Percentiles rank a stretch among this genome's conserved stretches.
Conservation (phyloP, 2,113 vertebrate species). For the Neolamprologus cancellatus region DNA sequence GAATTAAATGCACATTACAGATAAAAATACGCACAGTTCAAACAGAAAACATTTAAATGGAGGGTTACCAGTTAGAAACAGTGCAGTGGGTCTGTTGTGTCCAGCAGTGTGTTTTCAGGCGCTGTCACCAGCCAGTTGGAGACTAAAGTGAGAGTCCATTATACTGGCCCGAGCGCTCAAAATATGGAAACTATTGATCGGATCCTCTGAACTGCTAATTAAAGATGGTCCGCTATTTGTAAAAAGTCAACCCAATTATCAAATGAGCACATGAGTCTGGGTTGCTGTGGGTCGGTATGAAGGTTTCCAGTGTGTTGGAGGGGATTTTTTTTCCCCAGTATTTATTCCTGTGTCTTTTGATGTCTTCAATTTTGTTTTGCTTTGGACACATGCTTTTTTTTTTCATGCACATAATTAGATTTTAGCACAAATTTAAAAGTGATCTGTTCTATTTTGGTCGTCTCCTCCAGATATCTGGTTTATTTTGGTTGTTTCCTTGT, state of each 20-base stretch:
- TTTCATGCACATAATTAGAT: neutral
- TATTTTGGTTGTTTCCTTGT: neutral
- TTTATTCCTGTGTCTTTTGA: neutral
- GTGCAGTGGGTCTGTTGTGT: neutral
- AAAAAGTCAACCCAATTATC: slow-evolving; percentile 59
- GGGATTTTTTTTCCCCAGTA: neutral
- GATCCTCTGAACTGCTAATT: slow-evolving; percentile 51
- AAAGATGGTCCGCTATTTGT: slow-evolving; percentile 64
- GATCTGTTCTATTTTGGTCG: neutral
- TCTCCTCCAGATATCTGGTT: neutral
- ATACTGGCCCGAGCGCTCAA: slow-evolving; percentile 36
- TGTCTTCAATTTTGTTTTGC: neutral
- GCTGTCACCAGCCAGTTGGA: slow-evolving; percentile 32
- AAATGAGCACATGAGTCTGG: slow-evolving; percentile 60
- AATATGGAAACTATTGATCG: slow-evolving; percentile 64
- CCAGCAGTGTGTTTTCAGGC: neutral
- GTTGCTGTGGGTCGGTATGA: slow-evolving; percentile 18
- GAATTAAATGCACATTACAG: neutral
- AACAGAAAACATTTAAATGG: neutral
- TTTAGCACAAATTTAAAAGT: neutral
- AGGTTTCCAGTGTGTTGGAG: slow-evolving; percentile 16
- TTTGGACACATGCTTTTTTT: neutral
- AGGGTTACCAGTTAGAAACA: neutral
- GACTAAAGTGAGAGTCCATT: slow-evolving; percentile 54
- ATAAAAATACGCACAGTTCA: neutral